Evolutionary conservation across 2,113 vertebrate genomes (phyloP).

Genomic region (Empidonax alnorum): DNA sequence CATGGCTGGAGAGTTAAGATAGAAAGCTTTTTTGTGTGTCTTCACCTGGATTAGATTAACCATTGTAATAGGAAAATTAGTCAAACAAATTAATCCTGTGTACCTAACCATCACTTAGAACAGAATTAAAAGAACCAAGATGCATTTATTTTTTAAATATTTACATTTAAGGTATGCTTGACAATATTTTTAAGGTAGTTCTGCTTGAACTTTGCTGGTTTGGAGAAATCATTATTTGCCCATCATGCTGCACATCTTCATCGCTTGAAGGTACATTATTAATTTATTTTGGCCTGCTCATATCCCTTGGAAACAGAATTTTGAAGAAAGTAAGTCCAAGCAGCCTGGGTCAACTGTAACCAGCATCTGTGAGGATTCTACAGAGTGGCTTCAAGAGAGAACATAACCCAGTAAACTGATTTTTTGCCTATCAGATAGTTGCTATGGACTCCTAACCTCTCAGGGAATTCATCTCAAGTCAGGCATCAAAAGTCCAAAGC

Average conservation of each 20-base stretch:
- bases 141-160: background rate
- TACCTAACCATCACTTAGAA: background rate
- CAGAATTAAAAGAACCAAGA: background rate
- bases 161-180: background rate
- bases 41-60: conserved; percentile 68
- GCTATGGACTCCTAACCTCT: background rate
- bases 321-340: background rate
- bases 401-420: background rate
- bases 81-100: conserved; percentile 9
- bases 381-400: background rate
- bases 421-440: background rate
- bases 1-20: conserved; percentile 61
- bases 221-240: background rate
- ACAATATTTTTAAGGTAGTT: background rate
- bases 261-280: background rate
- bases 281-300: background rate
- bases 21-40: conserved; percentile 54
- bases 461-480: background rate
- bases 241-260: background rate
- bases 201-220: background rate
- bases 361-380: background rate
- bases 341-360: fast-evolving
- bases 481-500: background rate
- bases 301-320: background rate
- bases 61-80: conserved; percentile 38